Evolutionary conservation across 2,113 vertebrate genomes (phyloP).

Genomic region (Macquaria ambigua): DNA sequence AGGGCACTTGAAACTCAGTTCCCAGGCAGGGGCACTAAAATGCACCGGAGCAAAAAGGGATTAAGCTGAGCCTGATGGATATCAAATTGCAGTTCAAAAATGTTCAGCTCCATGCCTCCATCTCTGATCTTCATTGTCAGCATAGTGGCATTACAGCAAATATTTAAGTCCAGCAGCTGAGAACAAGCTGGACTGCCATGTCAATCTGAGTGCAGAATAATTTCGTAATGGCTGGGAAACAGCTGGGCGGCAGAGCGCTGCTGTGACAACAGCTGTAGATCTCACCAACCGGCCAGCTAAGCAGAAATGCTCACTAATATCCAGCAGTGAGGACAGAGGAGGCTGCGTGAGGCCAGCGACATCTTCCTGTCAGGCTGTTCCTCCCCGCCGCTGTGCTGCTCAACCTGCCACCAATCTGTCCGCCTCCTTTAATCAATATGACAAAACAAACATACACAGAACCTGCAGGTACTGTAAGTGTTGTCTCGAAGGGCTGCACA

Average conservation of each 20-base stretch:
- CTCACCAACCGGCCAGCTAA: constrained; percentile 57
- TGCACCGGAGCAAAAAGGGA: constrained; percentile 67
- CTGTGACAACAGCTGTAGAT: constrained; percentile 76
- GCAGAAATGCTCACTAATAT: constrained; percentile 64
- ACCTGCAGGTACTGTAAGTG: neutral
- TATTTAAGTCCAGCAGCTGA: constrained; percentile 75
- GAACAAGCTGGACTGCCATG: constrained; percentile 73
- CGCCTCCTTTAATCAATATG: neutral
- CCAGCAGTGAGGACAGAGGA: constrained; percentile 44
- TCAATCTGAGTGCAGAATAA: constrained; percentile 80
- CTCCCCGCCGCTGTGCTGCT: constrained; percentile 11
- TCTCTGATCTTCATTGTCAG: constrained; percentile 76
- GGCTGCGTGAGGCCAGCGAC: constrained; percentile 44
- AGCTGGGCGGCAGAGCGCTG: constrained; percentile 75
- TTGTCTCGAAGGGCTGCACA: neutral
- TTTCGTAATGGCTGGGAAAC: constrained; percentile 85
- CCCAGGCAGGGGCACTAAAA: constrained; percentile 65
- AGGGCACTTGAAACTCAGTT: constrained; percentile 64
- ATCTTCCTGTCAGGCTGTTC: constrained; percentile 47
- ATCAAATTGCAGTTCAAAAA: constrained; percentile 72
- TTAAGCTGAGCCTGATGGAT: constrained; percentile 82
- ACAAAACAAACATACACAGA: neutral
- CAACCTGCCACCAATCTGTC: constrained; percentile 4
- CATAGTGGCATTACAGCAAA: constrained; percentile 76
- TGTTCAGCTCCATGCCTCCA: constrained; percentile 59